These are phyloP conservation scores for Thinocorus orbignyianus DNA, from an alignment of 2,113 vertebrate species.

Conservation along the genomic window DNA sequence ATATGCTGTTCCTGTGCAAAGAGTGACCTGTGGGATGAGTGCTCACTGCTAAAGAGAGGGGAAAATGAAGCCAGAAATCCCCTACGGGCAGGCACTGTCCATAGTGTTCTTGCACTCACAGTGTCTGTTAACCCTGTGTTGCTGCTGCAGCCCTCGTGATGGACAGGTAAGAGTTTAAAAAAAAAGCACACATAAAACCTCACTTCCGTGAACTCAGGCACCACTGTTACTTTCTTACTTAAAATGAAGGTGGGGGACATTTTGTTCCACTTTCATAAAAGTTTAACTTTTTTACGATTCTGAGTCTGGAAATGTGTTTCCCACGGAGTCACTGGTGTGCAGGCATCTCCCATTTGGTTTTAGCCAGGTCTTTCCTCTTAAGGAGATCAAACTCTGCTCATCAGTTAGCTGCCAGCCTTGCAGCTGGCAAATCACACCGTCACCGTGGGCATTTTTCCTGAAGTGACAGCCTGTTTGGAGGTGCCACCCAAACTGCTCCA, in stretches of 20 bases:
- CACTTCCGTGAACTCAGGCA: not conserved
- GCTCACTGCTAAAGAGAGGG: not conserved
- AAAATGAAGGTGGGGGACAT: not conserved
- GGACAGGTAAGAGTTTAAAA: not conserved
- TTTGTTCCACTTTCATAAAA: not conserved
- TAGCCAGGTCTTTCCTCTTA: not conserved
- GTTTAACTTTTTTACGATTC: not conserved
- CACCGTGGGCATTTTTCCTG: not conserved
- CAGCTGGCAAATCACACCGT: not conserved
- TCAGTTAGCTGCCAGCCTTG: not conserved
- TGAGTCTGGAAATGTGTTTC: not conserved
- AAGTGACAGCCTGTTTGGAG: not conserved
- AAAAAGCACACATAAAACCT: no score
- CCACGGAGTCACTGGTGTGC: not conserved
- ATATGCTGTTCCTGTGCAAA: not conserved
- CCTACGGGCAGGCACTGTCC: not conserved
- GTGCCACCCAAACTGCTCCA: accelerated
- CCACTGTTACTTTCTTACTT: not conserved
- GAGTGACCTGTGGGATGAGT: not conserved
- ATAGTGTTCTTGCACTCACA: not conserved
- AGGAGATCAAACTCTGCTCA: not conserved
- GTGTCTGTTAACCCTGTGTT: not conserved
- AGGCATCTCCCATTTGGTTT: not conserved
- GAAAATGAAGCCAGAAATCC: not conserved
- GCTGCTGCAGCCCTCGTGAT: not conserved